Evolutionary conservation across 2,113 vertebrate genomes (phyloP), one percentile per base, ranked within the genome.

Genomic region (Pionites leucogaster): DNA sequence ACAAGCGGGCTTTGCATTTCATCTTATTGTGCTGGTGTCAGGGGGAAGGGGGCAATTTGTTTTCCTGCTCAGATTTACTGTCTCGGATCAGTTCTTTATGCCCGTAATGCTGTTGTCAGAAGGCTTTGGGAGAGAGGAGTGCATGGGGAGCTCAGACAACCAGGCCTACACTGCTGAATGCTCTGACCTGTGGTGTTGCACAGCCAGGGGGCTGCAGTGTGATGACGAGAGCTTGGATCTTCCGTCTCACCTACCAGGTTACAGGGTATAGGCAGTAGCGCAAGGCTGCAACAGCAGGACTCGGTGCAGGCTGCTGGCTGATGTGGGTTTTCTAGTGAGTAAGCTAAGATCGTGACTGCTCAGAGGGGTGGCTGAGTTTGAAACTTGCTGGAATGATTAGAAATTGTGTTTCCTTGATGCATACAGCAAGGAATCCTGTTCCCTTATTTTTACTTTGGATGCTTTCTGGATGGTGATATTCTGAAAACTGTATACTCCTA

Each of bases 101-200:
- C 62, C 27, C 6, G 0, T 42, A 35, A 0, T 0, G 0, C 49
- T 82, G 18, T 50, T 39, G 49, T 0, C 2, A 62, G 55, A 63
- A 53, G 68, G 33, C 28, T 31, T 27, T 35, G 53, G 37, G 59
- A 52, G 14, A 24, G 33, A 35, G 57, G 33, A 22, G 57, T 24
- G 57, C 22, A 8, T 1, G 2, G n/a, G 76, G 39, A 31, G 52
- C 70, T 82, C n/a, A 19, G 55, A 14, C 57, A 59, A 16, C 4
- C 14, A 23, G 78, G 90, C 87, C 91, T 75, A 0, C 18, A 27
- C 24, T 77, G 75, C 50, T 37, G 50, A 33, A 27, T 25, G 50
- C 22, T 81, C 46, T 67, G 37, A n/a, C 19, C 60, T 28, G 88
- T 35, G 62, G 53, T 12, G 9, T 11, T 28, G 71, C 33, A 33